phyloP scores from a whole-genome alignment of 2,888 invertebrate genomes.

The Lagria hirta region DNA sequence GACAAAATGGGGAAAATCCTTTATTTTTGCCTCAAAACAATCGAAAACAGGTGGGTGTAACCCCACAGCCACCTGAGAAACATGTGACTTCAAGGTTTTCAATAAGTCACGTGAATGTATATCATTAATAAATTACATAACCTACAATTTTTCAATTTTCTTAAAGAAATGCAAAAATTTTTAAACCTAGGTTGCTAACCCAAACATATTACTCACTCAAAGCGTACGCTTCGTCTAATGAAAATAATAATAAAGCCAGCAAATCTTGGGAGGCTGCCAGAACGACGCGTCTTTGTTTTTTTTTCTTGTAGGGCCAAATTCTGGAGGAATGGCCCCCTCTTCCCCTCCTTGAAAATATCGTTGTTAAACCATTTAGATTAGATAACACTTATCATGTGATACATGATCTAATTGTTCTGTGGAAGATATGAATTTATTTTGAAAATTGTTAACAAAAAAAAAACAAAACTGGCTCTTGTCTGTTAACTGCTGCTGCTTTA shows the following conservation, averaged over 20 bases:
- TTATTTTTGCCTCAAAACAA: constrained; percentile 5
- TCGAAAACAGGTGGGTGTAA: constrained; percentile 45
- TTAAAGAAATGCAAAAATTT: neutral
- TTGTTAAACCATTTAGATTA: no score
- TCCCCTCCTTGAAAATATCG: no score
- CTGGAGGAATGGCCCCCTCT: neutral
- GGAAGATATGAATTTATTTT: no score
- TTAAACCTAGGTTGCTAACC: constrained; percentile 12
- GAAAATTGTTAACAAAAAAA: no score
- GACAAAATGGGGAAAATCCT: no score
- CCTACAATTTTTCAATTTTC: constrained; percentile 10
- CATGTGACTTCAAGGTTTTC: constrained; percentile 51
- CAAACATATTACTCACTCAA: constrained; percentile 31
- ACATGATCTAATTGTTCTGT: no score
- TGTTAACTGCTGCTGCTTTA: no score
- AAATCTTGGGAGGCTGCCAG: neutral
- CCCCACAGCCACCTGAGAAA: constrained; percentile 38
- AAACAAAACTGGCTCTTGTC: no score
- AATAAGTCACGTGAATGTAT: constrained; percentile 38
- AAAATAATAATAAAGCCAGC: constrained; percentile 27
- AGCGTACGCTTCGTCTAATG: constrained; percentile 18
- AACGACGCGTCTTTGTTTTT: no score
- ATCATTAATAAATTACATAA: constrained; percentile 25
- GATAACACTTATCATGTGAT: no score
- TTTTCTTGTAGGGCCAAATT: neutral